phyloP scores from a whole-genome alignment of 2,888 invertebrate genomes.

The Abrostola triplasia region DNA sequence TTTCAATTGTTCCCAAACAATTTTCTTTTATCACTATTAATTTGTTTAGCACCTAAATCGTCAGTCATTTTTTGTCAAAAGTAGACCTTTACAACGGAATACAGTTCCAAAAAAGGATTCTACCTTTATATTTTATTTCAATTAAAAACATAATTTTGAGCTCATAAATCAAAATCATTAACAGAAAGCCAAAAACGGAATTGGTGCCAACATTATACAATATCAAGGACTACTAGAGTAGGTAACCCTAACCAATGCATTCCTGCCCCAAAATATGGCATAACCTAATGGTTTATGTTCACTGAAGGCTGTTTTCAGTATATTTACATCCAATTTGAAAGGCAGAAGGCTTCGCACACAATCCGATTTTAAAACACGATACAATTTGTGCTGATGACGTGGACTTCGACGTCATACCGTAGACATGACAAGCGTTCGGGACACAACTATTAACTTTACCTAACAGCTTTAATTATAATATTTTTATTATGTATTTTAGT shows the following conservation, averaged over 20 bases:
- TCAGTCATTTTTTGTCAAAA: not conserved
- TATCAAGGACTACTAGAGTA: too few relatives aligned
- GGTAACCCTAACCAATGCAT: too few relatives aligned
- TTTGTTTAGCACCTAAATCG: not conserved
- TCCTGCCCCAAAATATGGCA: not conserved
- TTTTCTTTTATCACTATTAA: too few relatives aligned
- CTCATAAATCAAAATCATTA: too few relatives aligned
- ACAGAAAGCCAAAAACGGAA: too few relatives aligned
- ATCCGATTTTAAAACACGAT: conserved; percentile 42
- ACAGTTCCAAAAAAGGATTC: not conserved
- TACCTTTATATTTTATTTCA: too few relatives aligned
- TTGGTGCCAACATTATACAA: too few relatives aligned
- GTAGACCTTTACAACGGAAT: not conserved
- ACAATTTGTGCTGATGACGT: conserved; percentile 15
- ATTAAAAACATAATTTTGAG: too few relatives aligned
- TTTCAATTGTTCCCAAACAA: too few relatives aligned
- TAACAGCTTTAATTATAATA: not conserved
- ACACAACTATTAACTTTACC: conserved; percentile 10
- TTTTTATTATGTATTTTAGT: not conserved
- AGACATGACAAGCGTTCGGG: conserved; percentile 27
- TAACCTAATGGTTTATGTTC: not conserved
- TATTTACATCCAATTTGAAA: conserved; percentile 15
- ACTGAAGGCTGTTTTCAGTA: conserved; percentile 15
- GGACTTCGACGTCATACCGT: conserved; percentile 8
- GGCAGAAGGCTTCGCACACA: conserved; percentile 10